Percentiles rank a stretch among this genome's conserved stretches.
Conservation (phyloP, 2,113 vertebrate genomes). For the Psittacara wagleri region DNA sequence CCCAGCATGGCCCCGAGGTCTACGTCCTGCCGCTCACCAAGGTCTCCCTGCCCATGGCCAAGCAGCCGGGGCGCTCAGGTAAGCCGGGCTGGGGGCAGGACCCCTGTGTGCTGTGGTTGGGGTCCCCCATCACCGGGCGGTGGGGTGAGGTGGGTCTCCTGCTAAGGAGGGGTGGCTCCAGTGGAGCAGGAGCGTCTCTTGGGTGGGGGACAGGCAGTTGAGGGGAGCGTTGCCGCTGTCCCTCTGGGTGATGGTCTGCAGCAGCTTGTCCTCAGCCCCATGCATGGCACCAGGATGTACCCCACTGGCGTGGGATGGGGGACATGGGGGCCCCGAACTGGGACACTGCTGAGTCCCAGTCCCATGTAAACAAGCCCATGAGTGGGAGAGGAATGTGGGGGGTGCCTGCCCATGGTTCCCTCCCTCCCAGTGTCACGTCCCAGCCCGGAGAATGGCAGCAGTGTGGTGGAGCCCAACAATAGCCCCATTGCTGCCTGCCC, state of each 20-base stretch:
- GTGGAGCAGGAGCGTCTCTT: background rate
- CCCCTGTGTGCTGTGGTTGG: accelerated
- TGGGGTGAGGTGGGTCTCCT: background rate
- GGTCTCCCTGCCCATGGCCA: slow-evolving; percentile 88
- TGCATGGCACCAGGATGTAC: background rate
- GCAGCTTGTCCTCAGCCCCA: background rate
- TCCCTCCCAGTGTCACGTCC: background rate
- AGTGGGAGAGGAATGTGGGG: slow-evolving; percentile 75
- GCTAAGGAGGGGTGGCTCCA: background rate
- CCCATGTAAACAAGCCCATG: background rate
- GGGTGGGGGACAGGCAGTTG: background rate
- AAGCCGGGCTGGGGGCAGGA: background rate
- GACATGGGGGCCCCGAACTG: accelerated
- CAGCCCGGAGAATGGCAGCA: slow-evolving; percentile 72
- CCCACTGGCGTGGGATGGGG: accelerated
- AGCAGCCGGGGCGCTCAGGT: slow-evolving; percentile 90
- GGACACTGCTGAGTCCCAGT: accelerated
- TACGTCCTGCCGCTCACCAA: slow-evolving; percentile 93
- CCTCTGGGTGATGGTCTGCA: accelerated
- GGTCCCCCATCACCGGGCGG: accelerated
- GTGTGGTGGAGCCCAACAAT: slow-evolving; percentile 84
- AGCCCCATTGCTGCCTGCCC: slow-evolving; percentile 74
- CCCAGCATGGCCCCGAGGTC: slow-evolving; percentile 86
- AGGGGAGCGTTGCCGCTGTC: background rate
- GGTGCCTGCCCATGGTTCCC: background rate